A percentile compares a stretch with the other conserved stretches of the same genome.
phyloP scores from a whole-genome alignment of 2,888 invertebrate species.

The Gastrophysa polygoni region DNA sequence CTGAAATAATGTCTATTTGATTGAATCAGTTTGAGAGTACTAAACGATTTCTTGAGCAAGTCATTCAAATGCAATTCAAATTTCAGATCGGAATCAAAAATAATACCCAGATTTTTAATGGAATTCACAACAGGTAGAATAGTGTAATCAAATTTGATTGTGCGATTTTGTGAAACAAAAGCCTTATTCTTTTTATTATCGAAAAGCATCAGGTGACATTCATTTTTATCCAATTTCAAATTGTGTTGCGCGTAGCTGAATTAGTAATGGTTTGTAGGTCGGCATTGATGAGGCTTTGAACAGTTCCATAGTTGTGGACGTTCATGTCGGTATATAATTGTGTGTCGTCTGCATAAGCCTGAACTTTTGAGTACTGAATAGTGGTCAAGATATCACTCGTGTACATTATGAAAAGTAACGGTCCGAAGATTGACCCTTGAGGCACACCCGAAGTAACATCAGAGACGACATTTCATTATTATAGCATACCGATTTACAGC shows the following conservation, averaged over 20 bases:
- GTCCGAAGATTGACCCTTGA: too few species aligned
- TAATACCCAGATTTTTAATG: too few species aligned
- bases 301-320: background rate
- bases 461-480: too few species aligned
- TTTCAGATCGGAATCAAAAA: too few species aligned
- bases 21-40: too few species aligned
- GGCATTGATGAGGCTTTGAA: background rate
- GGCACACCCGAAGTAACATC: too few species aligned
- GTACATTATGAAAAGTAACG: too few species aligned
- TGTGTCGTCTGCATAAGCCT: background rate
- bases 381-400: background rate
- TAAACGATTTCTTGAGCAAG: too few species aligned
- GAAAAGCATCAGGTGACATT: constrained; percentile 1
- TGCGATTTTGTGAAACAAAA: background rate
- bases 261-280: background rate
- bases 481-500: too few species aligned
- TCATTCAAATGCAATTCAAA: too few species aligned
- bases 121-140: constrained; percentile 7
- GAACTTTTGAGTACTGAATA: background rate
- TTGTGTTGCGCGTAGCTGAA: background rate
- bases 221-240: background rate
- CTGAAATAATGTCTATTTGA: too few species aligned
- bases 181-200: background rate
- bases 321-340: background rate
- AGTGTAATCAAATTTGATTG: background rate